These are phyloP conservation scores for Lucinisca nassula DNA, from an alignment of 2,888 invertebrate species.

Conservation along the genomic window DNA sequence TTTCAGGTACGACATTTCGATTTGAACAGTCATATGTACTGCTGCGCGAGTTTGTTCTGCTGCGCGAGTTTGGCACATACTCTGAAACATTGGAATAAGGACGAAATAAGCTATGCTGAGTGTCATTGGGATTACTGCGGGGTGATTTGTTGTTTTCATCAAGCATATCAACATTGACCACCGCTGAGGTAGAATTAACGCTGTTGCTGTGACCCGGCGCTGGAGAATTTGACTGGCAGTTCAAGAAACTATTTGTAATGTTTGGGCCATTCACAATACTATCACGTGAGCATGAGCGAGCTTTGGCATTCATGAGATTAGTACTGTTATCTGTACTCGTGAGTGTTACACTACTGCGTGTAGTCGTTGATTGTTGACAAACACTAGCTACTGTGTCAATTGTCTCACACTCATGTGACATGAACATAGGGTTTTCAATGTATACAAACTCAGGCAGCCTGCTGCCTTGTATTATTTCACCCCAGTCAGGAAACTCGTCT, in stretches of 20 bases:
- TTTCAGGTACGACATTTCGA: background rate
- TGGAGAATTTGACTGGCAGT: too few relatives aligned
- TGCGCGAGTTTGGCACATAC: background rate
- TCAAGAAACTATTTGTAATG: too few relatives aligned
- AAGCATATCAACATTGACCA: too few relatives aligned
- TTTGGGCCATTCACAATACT: too few relatives aligned
- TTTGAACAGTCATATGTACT: background rate
- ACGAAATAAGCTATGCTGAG: background rate
- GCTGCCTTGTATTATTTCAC: background rate
- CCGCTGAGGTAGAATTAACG: too few relatives aligned
- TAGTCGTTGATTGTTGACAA: background rate
- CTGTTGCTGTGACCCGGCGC: too few relatives aligned
- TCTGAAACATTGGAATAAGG: background rate
- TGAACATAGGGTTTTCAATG: background rate
- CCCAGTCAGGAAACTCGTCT: background rate
- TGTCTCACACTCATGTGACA: background rate
- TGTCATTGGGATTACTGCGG: background rate
- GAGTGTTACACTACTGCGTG: background rate
- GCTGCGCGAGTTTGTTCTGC: background rate
- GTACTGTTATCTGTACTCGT: background rate
- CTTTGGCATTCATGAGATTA: background rate
- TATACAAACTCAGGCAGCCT: background rate
- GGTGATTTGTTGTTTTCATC: background rate
- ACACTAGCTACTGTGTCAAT: background rate
- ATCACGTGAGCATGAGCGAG: background rate